Conservation (phyloP, 92 coral and sea anemone species). For the Diadumene lineata region DNA sequence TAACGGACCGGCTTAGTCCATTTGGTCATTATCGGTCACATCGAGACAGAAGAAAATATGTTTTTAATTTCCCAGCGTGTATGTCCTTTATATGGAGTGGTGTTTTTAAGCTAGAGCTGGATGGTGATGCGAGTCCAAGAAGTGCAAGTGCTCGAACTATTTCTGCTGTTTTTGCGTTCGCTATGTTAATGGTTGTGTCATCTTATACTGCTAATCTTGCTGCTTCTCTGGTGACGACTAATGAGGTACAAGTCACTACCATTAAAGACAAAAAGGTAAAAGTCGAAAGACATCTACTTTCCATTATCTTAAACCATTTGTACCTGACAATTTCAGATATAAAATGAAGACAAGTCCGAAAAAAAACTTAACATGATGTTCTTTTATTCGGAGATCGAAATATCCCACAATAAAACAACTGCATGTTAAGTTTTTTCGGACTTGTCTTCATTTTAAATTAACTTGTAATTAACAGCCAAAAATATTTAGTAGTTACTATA, state of each 20-base stretch:
- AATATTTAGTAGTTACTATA: too few relatives aligned
- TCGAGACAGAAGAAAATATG: slow-evolving; percentile 9
- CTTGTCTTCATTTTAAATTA: too few relatives aligned
- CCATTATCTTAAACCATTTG: too few relatives aligned
- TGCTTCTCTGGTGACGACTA: slow-evolving; percentile 57
- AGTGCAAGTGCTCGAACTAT: slow-evolving; percentile 62
- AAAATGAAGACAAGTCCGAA: too few relatives aligned
- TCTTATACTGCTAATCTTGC: slow-evolving; percentile 76
- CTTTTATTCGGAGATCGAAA: too few relatives aligned
- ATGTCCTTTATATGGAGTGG: slow-evolving; percentile 74
- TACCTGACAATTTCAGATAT: too few relatives aligned
- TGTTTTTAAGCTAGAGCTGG: slow-evolving; percentile 71
- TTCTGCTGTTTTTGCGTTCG: slow-evolving; percentile 65
- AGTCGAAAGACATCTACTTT: too few relatives aligned
- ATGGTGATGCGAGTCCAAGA: slow-evolving; percentile 50
- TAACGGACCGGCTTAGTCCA: slow-evolving; percentile 52
- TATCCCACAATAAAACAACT: too few relatives aligned
- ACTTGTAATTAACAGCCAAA: too few relatives aligned
- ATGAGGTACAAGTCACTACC: slow-evolving; percentile 43
- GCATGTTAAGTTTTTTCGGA: too few relatives aligned
- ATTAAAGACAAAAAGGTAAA: slow-evolving; percentile 67
- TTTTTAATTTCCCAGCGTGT: slow-evolving; percentile 52
- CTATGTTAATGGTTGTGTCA: slow-evolving; percentile 48
- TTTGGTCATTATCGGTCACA: slow-evolving; percentile 41
- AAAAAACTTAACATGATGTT: too few relatives aligned